Percentiles rank a stretch among this genome's conserved stretches.
Conservation (phyloP, 2,113 vertebrate genomes). For the Hippocampus mohnikei region DNA sequence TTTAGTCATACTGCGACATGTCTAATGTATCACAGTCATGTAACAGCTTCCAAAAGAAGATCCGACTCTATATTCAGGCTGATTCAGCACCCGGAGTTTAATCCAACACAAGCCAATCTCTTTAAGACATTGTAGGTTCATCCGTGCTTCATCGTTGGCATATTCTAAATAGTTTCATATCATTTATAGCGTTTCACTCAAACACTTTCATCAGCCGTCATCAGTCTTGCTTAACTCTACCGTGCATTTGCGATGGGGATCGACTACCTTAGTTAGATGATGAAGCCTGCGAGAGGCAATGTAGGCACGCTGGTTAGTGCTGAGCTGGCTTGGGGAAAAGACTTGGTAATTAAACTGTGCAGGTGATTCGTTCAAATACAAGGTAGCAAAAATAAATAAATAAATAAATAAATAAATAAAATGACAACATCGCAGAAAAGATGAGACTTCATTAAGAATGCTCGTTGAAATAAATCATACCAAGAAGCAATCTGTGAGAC, state of each 20-base stretch:
- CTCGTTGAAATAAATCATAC: conserved; percentile 58
- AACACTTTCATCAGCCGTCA: conserved; percentile 51
- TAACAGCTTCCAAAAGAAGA: background rate
- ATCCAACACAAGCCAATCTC: conserved; percentile 31
- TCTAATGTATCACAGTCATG: background rate
- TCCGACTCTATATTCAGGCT: conserved; percentile 17
- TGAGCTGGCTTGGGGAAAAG: conserved; percentile 52
- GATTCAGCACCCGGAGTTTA: conserved; percentile 38
- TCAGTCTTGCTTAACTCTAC: conserved; percentile 64
- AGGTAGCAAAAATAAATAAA: conserved; percentile 45
- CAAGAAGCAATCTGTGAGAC: conserved; percentile 38
- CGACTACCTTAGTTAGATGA: conserved; percentile 63
- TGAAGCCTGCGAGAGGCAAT: conserved; percentile 53
- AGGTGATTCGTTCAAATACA: conserved; percentile 71
- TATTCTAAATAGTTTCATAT: conserved; percentile 44
- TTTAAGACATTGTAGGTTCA: conserved; percentile 42
- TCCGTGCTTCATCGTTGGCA: conserved; percentile 40
- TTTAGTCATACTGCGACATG: background rate
- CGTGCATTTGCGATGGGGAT: conserved; percentile 47
- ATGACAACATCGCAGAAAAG: conserved; percentile 56
- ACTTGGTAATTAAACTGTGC: conserved; percentile 73
- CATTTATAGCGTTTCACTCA: conserved; percentile 57
- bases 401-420: conserved; percentile 43
- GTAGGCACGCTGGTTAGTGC: conserved; percentile 40
- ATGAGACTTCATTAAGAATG: conserved; percentile 61